These are phyloP conservation scores for Anoplopoma fimbria DNA, from an alignment of 2,113 vertebrate species.

Conservation along the genomic window DNA sequence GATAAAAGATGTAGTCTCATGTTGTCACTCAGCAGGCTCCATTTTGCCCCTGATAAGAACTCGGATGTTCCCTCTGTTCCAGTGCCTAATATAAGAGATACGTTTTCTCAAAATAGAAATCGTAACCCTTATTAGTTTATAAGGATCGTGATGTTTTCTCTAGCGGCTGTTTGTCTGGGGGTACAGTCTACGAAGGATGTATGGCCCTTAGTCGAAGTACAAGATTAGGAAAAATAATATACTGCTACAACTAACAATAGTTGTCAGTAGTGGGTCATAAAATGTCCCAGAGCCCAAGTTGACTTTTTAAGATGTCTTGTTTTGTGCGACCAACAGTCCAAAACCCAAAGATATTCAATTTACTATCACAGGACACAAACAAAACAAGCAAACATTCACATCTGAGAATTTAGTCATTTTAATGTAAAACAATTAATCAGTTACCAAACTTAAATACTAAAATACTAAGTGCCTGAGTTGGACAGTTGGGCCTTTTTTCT, in stretches of 20 bases:
- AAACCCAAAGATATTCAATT: not conserved
- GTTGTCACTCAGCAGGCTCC: not conserved
- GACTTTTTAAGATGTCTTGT: not conserved
- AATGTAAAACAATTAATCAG: not conserved
- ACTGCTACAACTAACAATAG: not conserved
- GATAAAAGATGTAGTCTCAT: not conserved
- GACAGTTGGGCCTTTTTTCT: not conserved
- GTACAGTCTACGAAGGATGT: not conserved
- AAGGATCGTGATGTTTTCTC: not conserved
- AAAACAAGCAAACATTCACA: not conserved
- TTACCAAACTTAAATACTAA: not conserved
- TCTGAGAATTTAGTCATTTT: not conserved
- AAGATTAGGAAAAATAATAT: not conserved
- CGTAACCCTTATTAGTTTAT: not conserved
- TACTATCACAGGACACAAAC: not conserved
- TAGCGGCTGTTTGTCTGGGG: not conserved
- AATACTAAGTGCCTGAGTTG: not conserved
- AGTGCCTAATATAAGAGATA: not conserved
- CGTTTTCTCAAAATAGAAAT: not conserved
- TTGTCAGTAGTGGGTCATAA: not conserved
- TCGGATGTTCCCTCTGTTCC: slow-evolving; percentile 1
- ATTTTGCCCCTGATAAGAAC: not conserved
- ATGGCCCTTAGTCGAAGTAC: not conserved
- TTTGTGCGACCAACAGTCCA: not conserved
- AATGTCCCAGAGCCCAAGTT: not conserved